A percentile compares a stretch with the other conserved stretches of the same genome.
phyloP scores from a whole-genome alignment of 1,140 invertebrate species.

The Subanguina moxae region DNA sequence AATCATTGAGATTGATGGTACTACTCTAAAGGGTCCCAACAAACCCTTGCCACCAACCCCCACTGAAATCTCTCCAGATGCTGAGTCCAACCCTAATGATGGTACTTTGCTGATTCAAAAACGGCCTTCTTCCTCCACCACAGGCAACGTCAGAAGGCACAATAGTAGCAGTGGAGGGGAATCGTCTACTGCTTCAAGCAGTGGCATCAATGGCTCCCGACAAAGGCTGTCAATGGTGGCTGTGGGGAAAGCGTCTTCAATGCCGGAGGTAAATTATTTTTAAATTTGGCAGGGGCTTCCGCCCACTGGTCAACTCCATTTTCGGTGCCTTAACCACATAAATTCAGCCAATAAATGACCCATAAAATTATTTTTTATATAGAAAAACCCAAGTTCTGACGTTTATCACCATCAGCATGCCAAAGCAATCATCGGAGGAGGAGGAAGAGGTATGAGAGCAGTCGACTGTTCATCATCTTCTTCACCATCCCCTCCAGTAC shows the following conservation, averaged over 20 bases:
- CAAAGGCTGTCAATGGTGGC: constrained; percentile 33
- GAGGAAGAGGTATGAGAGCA: neutral
- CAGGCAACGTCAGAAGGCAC: constrained; percentile 11
- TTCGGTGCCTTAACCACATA: too few species aligned
- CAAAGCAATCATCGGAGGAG: constrained; percentile 4
- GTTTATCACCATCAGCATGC: neutral
- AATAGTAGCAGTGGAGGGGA: constrained; percentile 31
- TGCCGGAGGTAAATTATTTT: constrained; percentile 46
- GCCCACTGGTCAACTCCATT: neutral
- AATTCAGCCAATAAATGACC: too few species aligned
- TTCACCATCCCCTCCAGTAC: constrained; percentile 8
- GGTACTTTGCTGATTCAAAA: constrained; percentile 11
- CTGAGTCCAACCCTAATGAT: constrained; percentile 22
- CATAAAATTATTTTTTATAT: neutral
- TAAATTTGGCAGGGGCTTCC: neutral
- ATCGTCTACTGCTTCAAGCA: constrained; percentile 10
- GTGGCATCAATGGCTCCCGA: constrained; percentile 18
- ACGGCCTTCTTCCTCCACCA: neutral
- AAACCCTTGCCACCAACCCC: constrained; percentile 86
- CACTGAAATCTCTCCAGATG: constrained; percentile 54
- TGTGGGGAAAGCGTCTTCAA: constrained; percentile 40
- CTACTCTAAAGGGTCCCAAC: constrained; percentile 66
- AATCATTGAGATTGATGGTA: constrained; percentile 31
- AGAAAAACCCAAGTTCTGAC: constrained; percentile 2
- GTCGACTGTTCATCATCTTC: constrained; percentile 30